Evolutionary conservation across 2,888 invertebrate species (phyloP).

Genomic region (Chalcosyrphus nemorum): DNA sequence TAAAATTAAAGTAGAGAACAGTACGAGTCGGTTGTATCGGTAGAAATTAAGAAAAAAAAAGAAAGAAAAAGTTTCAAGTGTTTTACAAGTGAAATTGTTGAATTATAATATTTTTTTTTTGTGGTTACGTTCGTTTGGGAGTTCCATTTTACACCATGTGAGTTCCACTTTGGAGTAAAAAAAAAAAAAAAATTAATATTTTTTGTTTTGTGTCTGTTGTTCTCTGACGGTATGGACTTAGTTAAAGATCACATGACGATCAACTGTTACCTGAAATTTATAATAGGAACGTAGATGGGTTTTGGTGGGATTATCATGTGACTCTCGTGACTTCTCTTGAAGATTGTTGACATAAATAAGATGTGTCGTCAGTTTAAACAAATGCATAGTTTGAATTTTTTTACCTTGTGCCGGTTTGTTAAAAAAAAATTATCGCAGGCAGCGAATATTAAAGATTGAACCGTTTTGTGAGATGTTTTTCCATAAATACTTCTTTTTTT

Average conservation of each 20-base stretch:
- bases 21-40: not conserved
- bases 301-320: not conserved
- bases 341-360: not conserved
- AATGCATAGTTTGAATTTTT: not conserved
- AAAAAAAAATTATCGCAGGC: not conserved
- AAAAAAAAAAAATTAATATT: conserved; percentile 14
- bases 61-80: conserved; percentile 4
- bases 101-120: not conserved
- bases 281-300: not conserved
- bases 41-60: conserved; percentile 6
- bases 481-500: not conserved
- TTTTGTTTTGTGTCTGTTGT: conserved; percentile 24
- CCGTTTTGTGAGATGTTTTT: not conserved
- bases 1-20: not conserved
- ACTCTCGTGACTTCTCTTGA: not conserved
- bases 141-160: conserved; percentile 33
- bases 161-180: conserved; percentile 40
- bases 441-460: not conserved
- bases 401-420: not conserved
- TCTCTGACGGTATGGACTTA: not conserved
- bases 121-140: not conserved
- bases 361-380: not conserved
- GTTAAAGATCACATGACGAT: conserved; percentile 7
- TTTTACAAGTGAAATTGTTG: conserved; percentile 30
- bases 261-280: not conserved